A percentile compares a stretch with the other conserved stretches of the same genome.
Conservation (phyloP, 2,113 vertebrate genomes). For the Lonchura striata region DNA sequence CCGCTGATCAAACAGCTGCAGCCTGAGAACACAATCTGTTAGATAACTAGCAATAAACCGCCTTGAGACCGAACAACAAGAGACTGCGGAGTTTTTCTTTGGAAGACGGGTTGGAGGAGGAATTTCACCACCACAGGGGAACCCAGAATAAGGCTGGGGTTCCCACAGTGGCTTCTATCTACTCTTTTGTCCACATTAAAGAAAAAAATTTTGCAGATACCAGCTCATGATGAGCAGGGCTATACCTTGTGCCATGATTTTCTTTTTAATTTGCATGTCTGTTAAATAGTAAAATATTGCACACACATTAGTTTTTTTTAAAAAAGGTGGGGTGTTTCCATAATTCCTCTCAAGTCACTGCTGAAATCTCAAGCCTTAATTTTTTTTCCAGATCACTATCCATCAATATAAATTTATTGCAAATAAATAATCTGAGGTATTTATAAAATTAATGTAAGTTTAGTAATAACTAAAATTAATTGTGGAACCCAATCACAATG, state of each 20-base stretch:
- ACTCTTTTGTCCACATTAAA: neutral
- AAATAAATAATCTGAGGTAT: neutral
- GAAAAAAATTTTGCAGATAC: neutral
- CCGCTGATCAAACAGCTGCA: too few species aligned
- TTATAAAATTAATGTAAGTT: neutral
- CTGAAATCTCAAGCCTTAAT: neutral
- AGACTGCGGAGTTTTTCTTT: too few species aligned
- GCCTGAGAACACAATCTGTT: too few species aligned
- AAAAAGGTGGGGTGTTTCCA: neutral
- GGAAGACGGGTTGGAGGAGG: too few species aligned
- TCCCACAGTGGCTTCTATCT: too few species aligned
- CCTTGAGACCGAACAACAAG: too few species aligned
- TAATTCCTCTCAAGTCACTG: neutral
- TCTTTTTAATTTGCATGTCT: neutral
- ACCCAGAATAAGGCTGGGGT: too few species aligned
- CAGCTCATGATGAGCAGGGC: neutral
- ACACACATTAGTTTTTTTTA: neutral
- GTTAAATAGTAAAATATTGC: neutral
- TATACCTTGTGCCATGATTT: neutral
- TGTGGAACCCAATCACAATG: neutral
- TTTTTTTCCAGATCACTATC: neutral
- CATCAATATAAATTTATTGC: neutral
- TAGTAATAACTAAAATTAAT: conserved; percentile 9
- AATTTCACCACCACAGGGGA: too few species aligned
- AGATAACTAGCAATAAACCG: too few species aligned